Conservation (phyloP, 2,113 vertebrate genomes). For the Scolopax mira region DNA sequence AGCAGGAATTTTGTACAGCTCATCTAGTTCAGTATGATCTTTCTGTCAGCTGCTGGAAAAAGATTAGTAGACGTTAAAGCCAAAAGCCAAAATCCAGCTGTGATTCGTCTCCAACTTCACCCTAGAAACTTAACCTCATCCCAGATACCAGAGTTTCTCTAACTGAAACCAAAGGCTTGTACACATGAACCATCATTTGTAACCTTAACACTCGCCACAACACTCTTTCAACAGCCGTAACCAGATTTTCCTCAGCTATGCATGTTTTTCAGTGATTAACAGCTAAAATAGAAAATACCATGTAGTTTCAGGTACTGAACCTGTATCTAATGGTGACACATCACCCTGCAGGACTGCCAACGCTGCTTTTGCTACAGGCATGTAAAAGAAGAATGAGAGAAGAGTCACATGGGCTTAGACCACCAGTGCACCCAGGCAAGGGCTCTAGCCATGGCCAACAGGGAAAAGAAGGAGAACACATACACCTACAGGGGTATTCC, state of each 20-base stretch:
- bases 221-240: background rate
- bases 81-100: conserved; percentile 62
- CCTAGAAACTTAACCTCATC: conserved; percentile 47
- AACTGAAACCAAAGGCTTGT: background rate
- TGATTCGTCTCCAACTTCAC: conserved; percentile 26
- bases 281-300: background rate
- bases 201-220: background rate
- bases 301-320: background rate
- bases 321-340: background rate
- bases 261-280: background rate
- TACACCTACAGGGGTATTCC: background rate
- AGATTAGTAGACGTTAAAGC: conserved; percentile 40
- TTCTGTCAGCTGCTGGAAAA: conserved; percentile 43
- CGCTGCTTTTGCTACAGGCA: background rate
- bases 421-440: background rate
- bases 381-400: background rate
- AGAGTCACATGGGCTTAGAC: background rate
- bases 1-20: conserved; percentile 49
- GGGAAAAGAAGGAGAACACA: background rate
- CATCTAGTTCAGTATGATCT: conserved; percentile 32
- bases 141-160: background rate
- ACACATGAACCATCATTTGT: background rate
- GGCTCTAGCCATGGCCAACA: background rate
- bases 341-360: background rate
- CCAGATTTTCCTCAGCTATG: background rate